Percentiles rank a stretch among this genome's conserved stretches.
Evolutionary conservation across 2,888 invertebrate species (phyloP).

Genomic region (Creontiades dilutus): DNA sequence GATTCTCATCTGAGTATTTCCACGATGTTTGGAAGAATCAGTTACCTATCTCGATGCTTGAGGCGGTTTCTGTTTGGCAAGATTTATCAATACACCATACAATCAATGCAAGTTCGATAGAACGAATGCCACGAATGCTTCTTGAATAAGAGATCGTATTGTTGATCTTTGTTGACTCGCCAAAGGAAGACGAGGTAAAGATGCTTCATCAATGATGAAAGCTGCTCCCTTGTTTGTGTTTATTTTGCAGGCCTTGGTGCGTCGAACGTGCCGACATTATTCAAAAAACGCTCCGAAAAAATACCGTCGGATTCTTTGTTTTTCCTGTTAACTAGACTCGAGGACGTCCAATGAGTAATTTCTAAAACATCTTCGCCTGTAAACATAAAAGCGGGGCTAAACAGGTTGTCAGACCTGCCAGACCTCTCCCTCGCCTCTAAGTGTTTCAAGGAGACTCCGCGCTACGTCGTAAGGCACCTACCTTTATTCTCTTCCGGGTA

Average conservation of each 20-base stretch:
- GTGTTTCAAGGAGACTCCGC: constrained; percentile 31
- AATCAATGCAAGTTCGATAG: too few relatives aligned
- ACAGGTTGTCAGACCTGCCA: constrained; percentile 42
- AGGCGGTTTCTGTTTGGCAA: too few relatives aligned
- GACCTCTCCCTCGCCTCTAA: neutral
- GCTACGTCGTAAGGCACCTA: neutral
- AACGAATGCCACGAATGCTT: too few relatives aligned
- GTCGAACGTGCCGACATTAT: constrained; percentile 28
- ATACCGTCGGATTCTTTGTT: constrained; percentile 44
- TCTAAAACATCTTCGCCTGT: constrained; percentile 41
- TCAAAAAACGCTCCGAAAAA: neutral
- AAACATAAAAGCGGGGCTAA: constrained; percentile 40
- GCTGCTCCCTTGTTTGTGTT: constrained; percentile 26
- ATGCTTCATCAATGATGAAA: neutral
- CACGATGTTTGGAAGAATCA: too few relatives aligned
- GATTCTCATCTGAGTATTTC: too few relatives aligned
- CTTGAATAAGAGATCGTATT: neutral
- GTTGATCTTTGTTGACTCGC: neutral
- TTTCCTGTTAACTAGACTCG: constrained; percentile 16
- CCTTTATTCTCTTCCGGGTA: neutral
- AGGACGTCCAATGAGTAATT: constrained; percentile 33
- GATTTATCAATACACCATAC: too few relatives aligned
- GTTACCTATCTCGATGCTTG: too few relatives aligned
- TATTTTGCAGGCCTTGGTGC: constrained; percentile 13
- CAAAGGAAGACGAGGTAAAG: neutral